These are phyloP conservation scores for Carettochelys insculpta DNA, from an alignment of 2,113 vertebrate genomes.

Conservation along the genomic window DNA sequence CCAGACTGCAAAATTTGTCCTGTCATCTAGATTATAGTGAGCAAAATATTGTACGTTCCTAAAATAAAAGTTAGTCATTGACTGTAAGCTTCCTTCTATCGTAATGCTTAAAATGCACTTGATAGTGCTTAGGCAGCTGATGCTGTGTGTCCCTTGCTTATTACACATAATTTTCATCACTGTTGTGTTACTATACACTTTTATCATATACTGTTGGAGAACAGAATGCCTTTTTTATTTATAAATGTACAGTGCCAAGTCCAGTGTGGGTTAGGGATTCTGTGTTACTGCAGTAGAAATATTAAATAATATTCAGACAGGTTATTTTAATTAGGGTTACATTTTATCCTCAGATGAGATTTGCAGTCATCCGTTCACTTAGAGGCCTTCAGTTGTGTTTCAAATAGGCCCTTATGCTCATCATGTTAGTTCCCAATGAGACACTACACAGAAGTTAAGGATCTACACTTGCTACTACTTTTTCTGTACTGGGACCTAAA, in stretches of 20 bases:
- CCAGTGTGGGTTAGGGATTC: not conserved
- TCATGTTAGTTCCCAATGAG: not conserved
- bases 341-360: not conserved
- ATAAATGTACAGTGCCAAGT: not conserved
- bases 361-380: not conserved
- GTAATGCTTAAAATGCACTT: not conserved
- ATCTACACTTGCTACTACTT: not conserved
- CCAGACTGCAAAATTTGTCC: not conserved
- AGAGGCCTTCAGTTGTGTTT: not conserved
- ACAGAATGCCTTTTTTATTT: not conserved
- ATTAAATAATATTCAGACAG: not conserved
- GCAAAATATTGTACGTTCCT: not conserved
- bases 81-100: not conserved
- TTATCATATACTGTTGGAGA: not conserved
- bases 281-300: not conserved
- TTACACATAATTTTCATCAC: not conserved
- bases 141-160: not conserved
- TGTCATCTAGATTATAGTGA: not conserved
- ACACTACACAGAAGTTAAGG: not conserved
- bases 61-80: not conserved
- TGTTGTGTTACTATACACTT: accelerated
- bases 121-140: not conserved
- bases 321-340: not conserved
- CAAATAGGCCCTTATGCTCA: not conserved
- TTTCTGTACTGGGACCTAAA: not conserved